phyloP scores from a whole-genome alignment of 2,113 vertebrate species.

The Mus musculus region GRCm39 chr8:58996501-58997000 shows the following conservation, averaged over 20 bases:
- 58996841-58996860: conserved; percentile 28
- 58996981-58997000: neutral
- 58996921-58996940: neutral
- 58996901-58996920: conserved; percentile 19
- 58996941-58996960: neutral
- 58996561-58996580: neutral
- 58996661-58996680: conserved; percentile 47
- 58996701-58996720: conserved; percentile 12
- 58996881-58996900: neutral
- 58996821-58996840: conserved; percentile 49
- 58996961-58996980: neutral
- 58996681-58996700: conserved; percentile 48
- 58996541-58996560: neutral
- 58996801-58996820: conserved; percentile 48
- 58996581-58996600: neutral
- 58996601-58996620: conserved; percentile 67
- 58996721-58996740: conserved; percentile 29
- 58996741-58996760: conserved; percentile 65
- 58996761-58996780: conserved; percentile 42
- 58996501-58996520: conserved; percentile 2
- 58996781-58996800: conserved; percentile 39
- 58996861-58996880: conserved; percentile 44
- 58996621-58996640: conserved; percentile 51
- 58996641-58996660: conserved; percentile 63
- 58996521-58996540: conserved; percentile 57